phyloP scores from a whole-genome alignment of 2,888 invertebrate genomes.

The Hypomecis atomaria region DNA sequence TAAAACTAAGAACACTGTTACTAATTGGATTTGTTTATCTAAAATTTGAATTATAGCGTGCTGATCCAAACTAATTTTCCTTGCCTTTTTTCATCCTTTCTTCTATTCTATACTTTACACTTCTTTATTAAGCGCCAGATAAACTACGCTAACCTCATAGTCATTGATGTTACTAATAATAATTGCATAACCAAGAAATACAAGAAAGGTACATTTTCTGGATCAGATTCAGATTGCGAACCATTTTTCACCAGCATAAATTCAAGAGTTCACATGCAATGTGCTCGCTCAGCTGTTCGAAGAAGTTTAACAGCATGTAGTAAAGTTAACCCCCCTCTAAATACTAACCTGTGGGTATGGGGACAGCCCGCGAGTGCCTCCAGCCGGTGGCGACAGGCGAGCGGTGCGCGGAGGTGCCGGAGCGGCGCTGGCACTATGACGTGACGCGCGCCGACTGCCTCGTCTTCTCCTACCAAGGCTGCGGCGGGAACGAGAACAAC shows the following conservation, averaged over 20 bases:
- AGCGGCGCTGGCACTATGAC: constrained; percentile 90
- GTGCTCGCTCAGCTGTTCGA: background rate
- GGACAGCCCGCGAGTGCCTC: constrained; percentile 68
- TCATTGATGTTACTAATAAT: constrained; percentile 4
- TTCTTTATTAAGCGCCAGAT: background rate
- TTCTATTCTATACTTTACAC: background rate
- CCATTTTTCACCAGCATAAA: background rate
- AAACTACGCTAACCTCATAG: constrained; percentile 1
- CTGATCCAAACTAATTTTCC: background rate
- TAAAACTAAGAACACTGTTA: no score
- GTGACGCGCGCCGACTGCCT: constrained; percentile 88
- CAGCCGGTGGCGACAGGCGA: constrained; percentile 57
- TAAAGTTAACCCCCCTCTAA: constrained; percentile 41
- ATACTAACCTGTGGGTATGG: constrained; percentile 35
- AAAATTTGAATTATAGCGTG: background rate
- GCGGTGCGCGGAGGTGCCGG: constrained; percentile 54
- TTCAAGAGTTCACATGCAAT: background rate
- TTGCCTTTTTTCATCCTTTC: background rate
- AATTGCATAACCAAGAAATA: background rate
- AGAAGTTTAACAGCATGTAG: background rate
- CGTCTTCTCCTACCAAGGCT: constrained; percentile 93
- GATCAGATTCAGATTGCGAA: background rate
- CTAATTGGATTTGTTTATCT: background rate
- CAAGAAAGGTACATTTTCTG: no score
- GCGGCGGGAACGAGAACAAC: constrained; percentile 94